Evolutionary conservation across 2,888 invertebrate species (phyloP).

Genomic region (Chymomyza caudatula): DNA sequence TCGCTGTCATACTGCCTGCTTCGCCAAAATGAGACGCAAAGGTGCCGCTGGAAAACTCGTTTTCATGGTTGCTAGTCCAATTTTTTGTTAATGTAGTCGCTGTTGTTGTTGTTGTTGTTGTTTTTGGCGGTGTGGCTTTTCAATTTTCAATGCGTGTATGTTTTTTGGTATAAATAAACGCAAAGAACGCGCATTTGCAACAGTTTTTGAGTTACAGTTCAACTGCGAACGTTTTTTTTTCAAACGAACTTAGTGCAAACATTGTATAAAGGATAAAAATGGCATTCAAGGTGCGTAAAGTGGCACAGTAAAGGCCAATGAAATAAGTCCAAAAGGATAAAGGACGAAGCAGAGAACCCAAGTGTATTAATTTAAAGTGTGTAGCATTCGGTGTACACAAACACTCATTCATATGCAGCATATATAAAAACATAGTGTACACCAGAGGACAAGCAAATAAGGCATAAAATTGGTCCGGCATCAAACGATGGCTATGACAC

Average conservation of each 20-base stretch:
- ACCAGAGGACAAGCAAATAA: no score
- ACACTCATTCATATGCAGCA: no score
- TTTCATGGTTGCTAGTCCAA: slow-evolving; percentile 31
- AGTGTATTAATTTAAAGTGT: no score
- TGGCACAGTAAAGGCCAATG: neutral
- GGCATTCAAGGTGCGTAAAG: slow-evolving; percentile 71
- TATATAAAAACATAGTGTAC: no score
- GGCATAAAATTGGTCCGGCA: no score
- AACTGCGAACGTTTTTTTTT: slow-evolving; percentile 24
- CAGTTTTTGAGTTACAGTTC: slow-evolving; percentile 60
- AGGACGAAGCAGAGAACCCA: no score
- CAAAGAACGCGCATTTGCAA: slow-evolving; percentile 61
- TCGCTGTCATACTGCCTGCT: slow-evolving; percentile 44
- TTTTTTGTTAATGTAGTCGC: slow-evolving; percentile 3
- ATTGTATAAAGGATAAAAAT: slow-evolving; percentile 21
- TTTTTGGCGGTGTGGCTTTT: neutral
- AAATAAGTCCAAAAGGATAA: neutral
- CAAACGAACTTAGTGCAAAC: slow-evolving; percentile 12
- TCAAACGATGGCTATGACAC: no score
- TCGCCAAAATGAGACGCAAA: slow-evolving; percentile 46
- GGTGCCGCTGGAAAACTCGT: slow-evolving; percentile 47
- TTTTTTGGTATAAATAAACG: slow-evolving; percentile 59
- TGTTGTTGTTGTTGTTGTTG: neutral
- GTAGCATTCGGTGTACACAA: neutral
- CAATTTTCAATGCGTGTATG: slow-evolving; percentile 1